These are phyloP conservation scores for Amphipyra tragopoginis DNA, from an alignment of 2,888 invertebrate species.

Conservation along the genomic window DNA sequence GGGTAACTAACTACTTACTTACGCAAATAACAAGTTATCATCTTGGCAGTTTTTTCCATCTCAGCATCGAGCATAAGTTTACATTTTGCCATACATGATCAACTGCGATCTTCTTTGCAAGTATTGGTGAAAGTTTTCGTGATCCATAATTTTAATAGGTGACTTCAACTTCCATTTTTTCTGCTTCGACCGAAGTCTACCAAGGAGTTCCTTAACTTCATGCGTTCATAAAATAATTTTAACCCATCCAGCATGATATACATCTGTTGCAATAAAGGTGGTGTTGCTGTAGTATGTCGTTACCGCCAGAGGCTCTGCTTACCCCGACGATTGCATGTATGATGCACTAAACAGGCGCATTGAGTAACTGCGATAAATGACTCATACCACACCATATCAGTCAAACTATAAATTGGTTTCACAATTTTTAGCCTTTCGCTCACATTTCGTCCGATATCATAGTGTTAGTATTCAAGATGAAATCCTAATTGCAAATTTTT, in stretches of 20 bases:
- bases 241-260: background rate
- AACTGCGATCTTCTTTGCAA: too few species aligned
- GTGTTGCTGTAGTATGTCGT: slow-evolving; percentile 12
- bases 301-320: slow-evolving; percentile 36
- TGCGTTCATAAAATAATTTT: too few species aligned
- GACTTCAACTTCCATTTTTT: too few species aligned
- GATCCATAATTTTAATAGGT: too few species aligned
- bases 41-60: background rate
- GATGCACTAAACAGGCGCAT: slow-evolving; percentile 5
- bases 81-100: too few species aligned
- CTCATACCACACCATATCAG: slow-evolving; percentile 6
- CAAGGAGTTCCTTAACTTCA: too few species aligned
- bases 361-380: background rate
- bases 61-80: too few species aligned
- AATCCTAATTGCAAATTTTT: too few species aligned
- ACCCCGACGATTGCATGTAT: slow-evolving; percentile 25
- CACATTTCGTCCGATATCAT: background rate
- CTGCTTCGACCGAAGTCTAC: too few species aligned
- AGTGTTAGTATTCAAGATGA: background rate
- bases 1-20: too few species aligned
- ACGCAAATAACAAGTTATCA: background rate
- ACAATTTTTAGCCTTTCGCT: slow-evolving; percentile 10
- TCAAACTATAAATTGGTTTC: too few species aligned
- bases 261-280: slow-evolving; percentile 13
- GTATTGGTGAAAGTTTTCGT: too few species aligned